Evolutionary conservation across 2,797 vertebrate genomes (phyloP).

Genomic region (Psittacula echo): DNA sequence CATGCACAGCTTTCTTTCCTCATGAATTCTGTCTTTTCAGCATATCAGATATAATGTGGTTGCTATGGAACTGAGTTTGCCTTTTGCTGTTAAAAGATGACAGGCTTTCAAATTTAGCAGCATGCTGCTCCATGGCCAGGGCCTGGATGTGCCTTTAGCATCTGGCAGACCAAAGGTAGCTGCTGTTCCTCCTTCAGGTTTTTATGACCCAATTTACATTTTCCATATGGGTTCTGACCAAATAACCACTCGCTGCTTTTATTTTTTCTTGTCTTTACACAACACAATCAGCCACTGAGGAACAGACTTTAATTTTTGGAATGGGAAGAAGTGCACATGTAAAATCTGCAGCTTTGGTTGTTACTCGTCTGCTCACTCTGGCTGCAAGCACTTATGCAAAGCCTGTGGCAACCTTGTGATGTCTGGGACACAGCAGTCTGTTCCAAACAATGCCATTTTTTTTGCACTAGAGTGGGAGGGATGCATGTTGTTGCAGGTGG

Average conservation of each 20-base stretch:
- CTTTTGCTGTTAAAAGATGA: background rate
- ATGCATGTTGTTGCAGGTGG: background rate
- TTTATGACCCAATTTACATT: background rate
- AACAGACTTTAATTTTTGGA: conserved; percentile 13
- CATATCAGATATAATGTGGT: background rate
- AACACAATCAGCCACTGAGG: background rate
- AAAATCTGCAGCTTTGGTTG: background rate
- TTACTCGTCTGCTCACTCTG: background rate
- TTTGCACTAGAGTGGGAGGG: background rate
- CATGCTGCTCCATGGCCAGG: background rate
- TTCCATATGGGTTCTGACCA: background rate
- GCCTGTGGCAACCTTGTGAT: background rate
- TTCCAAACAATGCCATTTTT: accelerated
- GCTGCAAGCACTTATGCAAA: background rate
- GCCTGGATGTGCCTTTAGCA: background rate
- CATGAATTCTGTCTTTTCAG: background rate
- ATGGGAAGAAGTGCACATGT: background rate
- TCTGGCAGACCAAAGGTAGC: background rate
- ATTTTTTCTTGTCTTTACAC: background rate
- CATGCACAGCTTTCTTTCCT: background rate
- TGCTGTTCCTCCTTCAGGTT: background rate
- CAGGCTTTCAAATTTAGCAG: background rate
- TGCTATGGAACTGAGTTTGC: conserved; percentile 24
- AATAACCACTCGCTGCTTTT: background rate
- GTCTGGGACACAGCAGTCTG: accelerated